Conservation (phyloP, 2,113 vertebrate species). For the Corynorhinus townsendii region DNA sequence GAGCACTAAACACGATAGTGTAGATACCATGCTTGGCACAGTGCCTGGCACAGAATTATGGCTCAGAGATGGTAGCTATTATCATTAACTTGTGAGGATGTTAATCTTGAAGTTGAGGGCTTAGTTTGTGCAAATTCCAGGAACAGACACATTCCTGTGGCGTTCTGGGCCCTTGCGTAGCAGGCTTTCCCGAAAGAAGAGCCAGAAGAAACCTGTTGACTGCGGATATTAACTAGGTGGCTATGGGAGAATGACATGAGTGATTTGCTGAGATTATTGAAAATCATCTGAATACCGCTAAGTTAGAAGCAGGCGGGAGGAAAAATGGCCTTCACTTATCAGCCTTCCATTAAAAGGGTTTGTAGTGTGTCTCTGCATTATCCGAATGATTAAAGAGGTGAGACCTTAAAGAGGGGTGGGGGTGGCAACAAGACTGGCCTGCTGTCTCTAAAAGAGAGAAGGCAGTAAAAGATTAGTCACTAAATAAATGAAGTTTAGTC, state of each 20-base stretch:
- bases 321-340: constrained; percentile 61
- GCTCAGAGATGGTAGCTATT: not conserved
- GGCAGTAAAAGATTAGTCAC: constrained; percentile 71
- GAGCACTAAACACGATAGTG: not conserved
- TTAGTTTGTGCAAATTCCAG: not conserved
- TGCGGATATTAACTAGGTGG: constrained; percentile 54
- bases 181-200: constrained; percentile 44
- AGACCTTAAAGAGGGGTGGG: constrained; percentile 22
- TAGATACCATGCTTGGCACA: not conserved
- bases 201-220: constrained; percentile 31
- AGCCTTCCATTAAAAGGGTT: constrained; percentile 50
- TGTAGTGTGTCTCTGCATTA: constrained; percentile 50
- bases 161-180: not conserved
- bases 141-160: not conserved
- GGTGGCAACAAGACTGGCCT: constrained; percentile 5
- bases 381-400: constrained; percentile 70
- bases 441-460: not conserved
- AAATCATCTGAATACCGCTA: constrained; percentile 40
- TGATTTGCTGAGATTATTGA: constrained; percentile 61
- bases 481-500: constrained; percentile 73
- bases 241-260: constrained; percentile 26
- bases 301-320: not conserved
- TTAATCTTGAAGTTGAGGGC: not conserved
- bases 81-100: not conserved
- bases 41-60: not conserved